These are phyloP conservation scores for Pangasius mekongensis DNA, from an alignment of 2,797 vertebrate species.

Conservation along the genomic window DNA sequence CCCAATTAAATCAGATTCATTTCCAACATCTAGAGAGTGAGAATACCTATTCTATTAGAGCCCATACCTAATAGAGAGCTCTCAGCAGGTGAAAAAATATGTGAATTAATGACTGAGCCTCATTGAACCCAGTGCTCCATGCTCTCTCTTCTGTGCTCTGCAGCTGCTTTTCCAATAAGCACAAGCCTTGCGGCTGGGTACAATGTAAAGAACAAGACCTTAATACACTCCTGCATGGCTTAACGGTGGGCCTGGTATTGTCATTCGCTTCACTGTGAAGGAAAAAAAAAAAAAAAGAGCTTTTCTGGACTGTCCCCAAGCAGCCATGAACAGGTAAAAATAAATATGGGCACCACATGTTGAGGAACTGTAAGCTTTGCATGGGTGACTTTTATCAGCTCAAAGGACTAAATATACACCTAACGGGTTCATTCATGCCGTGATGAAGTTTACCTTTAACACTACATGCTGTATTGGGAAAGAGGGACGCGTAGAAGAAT, in stretches of 20 bases:
- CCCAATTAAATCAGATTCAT: neutral
- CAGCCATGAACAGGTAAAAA: conserved; percentile 68
- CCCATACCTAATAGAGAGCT: neutral
- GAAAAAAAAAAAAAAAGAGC: conserved; percentile 53
- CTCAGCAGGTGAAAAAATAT: conserved; percentile 5
- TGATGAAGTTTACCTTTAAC: conserved; percentile 63
- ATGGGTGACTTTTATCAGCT: conserved; percentile 69
- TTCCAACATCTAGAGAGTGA: neutral
- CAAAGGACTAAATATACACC: conserved; percentile 67
- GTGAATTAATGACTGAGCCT: neutral
- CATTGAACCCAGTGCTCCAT: neutral
- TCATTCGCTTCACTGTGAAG: conserved; percentile 72
- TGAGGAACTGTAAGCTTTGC: conserved; percentile 64
- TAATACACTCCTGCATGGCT: conserved; percentile 74
- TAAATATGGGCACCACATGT: conserved; percentile 71
- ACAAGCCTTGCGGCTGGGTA: conserved; percentile 73
- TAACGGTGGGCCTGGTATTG: conserved; percentile 78
- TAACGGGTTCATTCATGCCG: conserved; percentile 39
- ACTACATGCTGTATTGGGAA: neutral
- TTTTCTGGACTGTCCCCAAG: conserved; percentile 67
- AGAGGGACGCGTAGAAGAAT: conserved; percentile 30
- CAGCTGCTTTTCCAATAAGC: conserved; percentile 82
- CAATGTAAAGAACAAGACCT: conserved; percentile 77
- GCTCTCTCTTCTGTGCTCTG: conserved; percentile 43
- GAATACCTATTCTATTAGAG: neutral